Conservation (phyloP, 2,888 invertebrate genomes). For the Lagria hirta region DNA sequence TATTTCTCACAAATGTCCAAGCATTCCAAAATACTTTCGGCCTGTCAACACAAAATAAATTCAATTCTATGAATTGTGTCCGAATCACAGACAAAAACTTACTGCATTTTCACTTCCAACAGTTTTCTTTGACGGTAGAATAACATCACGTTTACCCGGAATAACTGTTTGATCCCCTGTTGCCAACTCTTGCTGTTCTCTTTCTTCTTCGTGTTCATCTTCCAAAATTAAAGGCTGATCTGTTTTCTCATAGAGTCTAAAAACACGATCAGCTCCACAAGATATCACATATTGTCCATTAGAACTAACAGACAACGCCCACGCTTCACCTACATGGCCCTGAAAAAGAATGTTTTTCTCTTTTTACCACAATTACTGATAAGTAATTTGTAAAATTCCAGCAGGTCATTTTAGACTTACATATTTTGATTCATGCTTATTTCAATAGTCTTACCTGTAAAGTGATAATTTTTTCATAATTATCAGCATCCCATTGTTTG, state of each 20-base stretch:
- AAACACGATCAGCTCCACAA: conserved; percentile 84
- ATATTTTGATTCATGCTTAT: too few relatives aligned
- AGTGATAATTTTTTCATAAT: conserved; percentile 86
- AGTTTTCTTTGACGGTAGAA: conserved; percentile 85
- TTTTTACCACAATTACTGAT: not conserved
- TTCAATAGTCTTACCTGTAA: conserved; percentile 65
- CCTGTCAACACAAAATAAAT: conserved; percentile 52
- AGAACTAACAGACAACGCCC: conserved; percentile 73
- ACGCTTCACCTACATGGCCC: conserved; percentile 83
- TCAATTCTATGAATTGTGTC: not conserved
- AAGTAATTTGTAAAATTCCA: too few relatives aligned
- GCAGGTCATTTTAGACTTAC: not conserved
- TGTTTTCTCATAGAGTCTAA: conserved; percentile 83
- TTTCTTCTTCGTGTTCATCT: conserved; percentile 85
- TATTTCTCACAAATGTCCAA: conserved; percentile 73
- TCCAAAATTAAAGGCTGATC: conserved; percentile 89
- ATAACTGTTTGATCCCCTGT: conserved; percentile 72
- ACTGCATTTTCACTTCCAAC: conserved; percentile 84
- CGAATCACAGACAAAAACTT: conserved; percentile 51
- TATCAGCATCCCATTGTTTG: conserved; percentile 97
- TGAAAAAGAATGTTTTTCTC: conserved; percentile 45
- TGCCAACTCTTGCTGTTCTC: conserved; percentile 72
- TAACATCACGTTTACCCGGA: conserved; percentile 68
- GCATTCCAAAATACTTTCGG: conserved; percentile 91
- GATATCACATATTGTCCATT: conserved; percentile 78